phyloP scores from a whole-genome alignment of 2,888 invertebrate species.

The Drosophila antonietae region DNA sequence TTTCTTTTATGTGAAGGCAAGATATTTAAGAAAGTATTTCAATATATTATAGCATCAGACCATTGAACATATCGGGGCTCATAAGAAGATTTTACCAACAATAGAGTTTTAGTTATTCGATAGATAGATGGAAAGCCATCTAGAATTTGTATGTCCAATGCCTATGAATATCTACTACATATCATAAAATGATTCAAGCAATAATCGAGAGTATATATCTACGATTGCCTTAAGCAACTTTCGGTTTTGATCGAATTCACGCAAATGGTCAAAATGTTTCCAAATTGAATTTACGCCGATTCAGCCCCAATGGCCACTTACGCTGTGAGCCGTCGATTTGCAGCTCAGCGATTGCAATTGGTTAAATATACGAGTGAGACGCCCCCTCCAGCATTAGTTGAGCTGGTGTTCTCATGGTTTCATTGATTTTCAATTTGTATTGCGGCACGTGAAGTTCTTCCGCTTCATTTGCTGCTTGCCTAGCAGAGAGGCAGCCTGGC shows the following conservation, averaged over 20 bases:
- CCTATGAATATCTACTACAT: background rate
- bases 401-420: constrained; percentile 37
- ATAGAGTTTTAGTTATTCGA: too few relatives aligned
- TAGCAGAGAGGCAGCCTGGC: constrained; percentile 13
- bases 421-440: constrained; percentile 76
- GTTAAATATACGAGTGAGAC: constrained; percentile 39
- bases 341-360: constrained; percentile 52
- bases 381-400: constrained; percentile 9
- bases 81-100: too few relatives aligned
- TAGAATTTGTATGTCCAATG: background rate
- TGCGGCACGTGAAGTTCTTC: constrained; percentile 74
- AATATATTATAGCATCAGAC: too few relatives aligned
- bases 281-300: constrained; percentile 52
- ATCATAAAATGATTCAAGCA: too few relatives aligned
- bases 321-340: constrained; percentile 46
- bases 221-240: constrained; percentile 6
- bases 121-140: background rate
- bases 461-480: constrained; percentile 64
- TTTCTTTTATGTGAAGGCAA: too few relatives aligned
- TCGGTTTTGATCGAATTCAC: constrained; percentile 12
- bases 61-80: too few relatives aligned
- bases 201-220: background rate
- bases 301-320: constrained; percentile 36
- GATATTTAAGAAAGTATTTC: too few relatives aligned
- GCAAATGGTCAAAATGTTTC: constrained; percentile 26